phyloP scores from a whole-genome alignment of 2,888 invertebrate genomes.

The Gerris lacustris region DNA sequence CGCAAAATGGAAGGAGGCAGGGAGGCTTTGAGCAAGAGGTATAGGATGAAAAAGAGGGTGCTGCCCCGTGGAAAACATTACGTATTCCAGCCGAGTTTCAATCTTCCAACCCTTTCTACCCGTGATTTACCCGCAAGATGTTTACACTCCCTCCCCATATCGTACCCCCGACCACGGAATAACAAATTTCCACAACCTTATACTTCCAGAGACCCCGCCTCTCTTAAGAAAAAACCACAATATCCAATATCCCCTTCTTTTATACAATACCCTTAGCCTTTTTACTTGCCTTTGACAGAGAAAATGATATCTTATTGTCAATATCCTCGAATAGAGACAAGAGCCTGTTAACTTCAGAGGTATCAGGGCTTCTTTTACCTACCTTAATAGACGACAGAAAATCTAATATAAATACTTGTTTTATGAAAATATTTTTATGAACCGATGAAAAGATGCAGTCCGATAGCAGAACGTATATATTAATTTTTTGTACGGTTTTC shows the following conservation, averaged over 20 bases:
- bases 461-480: too few species aligned
- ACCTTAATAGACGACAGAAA: neutral
- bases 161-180: constrained; percentile 3
- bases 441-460: neutral
- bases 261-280: neutral
- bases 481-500: too few species aligned
- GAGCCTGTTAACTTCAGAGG: neutral
- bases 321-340: neutral
- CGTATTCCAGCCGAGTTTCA: neutral
- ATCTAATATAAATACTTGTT: constrained; percentile 3
- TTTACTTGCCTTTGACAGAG: neutral
- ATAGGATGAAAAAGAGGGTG: too few species aligned
- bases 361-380: neutral
- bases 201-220: neutral
- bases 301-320: constrained; percentile 5
- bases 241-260: neutral
- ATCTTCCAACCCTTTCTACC: constrained; percentile 3
- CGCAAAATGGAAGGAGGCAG: neutral
- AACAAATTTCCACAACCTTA: constrained; percentile 1
- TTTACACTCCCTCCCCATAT: neutral
- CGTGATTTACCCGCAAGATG: constrained; percentile 3
- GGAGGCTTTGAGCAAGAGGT: neutral
- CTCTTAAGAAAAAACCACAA: constrained; percentile 3
- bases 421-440: constrained; percentile 3
- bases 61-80: neutral